Percentiles rank a stretch among this genome's conserved stretches.
Conservation (phyloP, 2,888 invertebrate species). For the Hyalella azteca region DNA sequence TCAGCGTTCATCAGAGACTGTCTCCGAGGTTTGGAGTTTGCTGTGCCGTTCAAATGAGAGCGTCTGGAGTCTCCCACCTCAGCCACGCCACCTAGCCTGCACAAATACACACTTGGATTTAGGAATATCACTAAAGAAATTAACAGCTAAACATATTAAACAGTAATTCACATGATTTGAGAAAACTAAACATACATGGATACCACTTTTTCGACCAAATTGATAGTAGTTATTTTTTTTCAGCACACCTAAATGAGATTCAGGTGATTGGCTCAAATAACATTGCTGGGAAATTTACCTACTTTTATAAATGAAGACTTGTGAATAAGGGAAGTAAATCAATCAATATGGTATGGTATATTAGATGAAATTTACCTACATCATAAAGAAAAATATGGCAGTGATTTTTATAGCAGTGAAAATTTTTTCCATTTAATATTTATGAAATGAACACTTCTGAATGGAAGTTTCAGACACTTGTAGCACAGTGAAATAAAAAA, state of each 20-base stretch:
- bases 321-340: neutral
- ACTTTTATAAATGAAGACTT: neutral
- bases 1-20: neutral
- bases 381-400: no score
- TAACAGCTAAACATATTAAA: neutral
- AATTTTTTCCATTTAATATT: no score
- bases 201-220: no score
- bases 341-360: neutral
- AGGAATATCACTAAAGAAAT: neutral
- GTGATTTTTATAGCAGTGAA: no score
- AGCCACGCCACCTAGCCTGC: slow-evolving; percentile 5
- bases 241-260: neutral
- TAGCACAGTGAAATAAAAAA: no score
- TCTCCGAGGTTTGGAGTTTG: neutral
- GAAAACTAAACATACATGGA: neutral
- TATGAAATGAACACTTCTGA: no score
- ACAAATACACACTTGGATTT: neutral
- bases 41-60: neutral
- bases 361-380: no score
- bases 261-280: neutral
- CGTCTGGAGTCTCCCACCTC: neutral
- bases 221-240: no score
- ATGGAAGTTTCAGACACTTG: no score
- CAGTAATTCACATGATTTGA: neutral
- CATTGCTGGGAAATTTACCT: neutral